These are phyloP conservation scores for Chrysogorgia sp. DNA, from an alignment of 92 coral and sea anemone genomes.

Conservation along the genomic window DNA sequence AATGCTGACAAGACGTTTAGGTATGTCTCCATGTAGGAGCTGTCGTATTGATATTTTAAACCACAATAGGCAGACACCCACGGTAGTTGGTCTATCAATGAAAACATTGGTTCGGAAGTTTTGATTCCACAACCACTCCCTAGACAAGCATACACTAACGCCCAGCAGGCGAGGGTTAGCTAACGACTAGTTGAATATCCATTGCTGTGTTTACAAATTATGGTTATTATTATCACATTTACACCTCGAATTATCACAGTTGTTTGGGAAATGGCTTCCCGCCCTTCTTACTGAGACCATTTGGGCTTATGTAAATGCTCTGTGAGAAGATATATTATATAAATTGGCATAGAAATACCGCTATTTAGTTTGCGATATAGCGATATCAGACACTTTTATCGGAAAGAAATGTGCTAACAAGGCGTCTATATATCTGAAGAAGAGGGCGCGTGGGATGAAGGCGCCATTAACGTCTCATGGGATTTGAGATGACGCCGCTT, in stretches of 20 bases:
- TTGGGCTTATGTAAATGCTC: slow-evolving; percentile 3
- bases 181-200: slow-evolving; percentile 51
- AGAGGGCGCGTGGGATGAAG: slow-evolving; percentile 26
- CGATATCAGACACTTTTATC: too few species aligned
- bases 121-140: slow-evolving; percentile 1
- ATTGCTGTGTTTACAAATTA: slow-evolving; percentile 51
- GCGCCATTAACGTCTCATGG: slow-evolving; percentile 18
- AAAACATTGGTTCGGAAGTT: too few species aligned
- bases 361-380: too few species aligned
- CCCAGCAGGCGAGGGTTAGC: slow-evolving; percentile 43
- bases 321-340: background rate
- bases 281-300: slow-evolving; percentile 9
- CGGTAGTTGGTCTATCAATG: too few species aligned
- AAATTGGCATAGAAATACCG: background rate
- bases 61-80: too few species aligned
- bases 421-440: too few species aligned
- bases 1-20: background rate
- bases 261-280: slow-evolving; percentile 34
- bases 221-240: slow-evolving; percentile 44
- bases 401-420: too few species aligned
- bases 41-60: background rate
- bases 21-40: background rate
- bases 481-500: slow-evolving; percentile 29
- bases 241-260: slow-evolving; percentile 53
- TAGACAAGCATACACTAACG: slow-evolving; percentile 6